Conservation (phyloP, 2,888 invertebrate species). For the Meiosimyza platycephala region DNA sequence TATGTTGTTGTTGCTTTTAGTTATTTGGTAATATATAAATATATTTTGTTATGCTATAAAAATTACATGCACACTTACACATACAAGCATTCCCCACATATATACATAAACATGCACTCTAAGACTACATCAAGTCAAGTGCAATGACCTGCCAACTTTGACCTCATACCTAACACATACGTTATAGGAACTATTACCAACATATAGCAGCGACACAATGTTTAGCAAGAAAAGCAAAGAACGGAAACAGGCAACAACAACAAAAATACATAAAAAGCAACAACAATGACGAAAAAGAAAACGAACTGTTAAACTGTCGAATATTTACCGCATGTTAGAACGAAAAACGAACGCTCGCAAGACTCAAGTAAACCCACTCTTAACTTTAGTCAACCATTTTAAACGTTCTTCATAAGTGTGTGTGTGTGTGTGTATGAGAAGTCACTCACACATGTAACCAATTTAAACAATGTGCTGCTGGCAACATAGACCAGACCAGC, state of each 20-base stretch:
- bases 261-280: neutral
- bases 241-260: neutral
- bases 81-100: neutral
- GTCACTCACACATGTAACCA: slow-evolving; percentile 21
- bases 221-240: neutral
- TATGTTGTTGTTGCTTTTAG: no score
- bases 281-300: slow-evolving; percentile 6
- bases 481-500: slow-evolving; percentile 6
- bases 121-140: slow-evolving; percentile 22
- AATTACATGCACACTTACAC: neutral
- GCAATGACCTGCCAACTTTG: slow-evolving; percentile 32
- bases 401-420: no score
- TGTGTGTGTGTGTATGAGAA: no score
- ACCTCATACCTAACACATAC: neutral
- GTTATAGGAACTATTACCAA: neutral
- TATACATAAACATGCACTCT: neutral
- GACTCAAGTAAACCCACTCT: neutral
- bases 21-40: no score
- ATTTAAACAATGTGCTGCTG: slow-evolving; percentile 23
- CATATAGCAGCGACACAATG: neutral
- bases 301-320: slow-evolving; percentile 26
- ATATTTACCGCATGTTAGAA: slow-evolving; percentile 18
- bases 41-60: no score
- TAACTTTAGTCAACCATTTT: no score
- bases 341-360: neutral